Conservation (phyloP, 1,140 invertebrate species). For the Drosophila bifasciata region DNA sequence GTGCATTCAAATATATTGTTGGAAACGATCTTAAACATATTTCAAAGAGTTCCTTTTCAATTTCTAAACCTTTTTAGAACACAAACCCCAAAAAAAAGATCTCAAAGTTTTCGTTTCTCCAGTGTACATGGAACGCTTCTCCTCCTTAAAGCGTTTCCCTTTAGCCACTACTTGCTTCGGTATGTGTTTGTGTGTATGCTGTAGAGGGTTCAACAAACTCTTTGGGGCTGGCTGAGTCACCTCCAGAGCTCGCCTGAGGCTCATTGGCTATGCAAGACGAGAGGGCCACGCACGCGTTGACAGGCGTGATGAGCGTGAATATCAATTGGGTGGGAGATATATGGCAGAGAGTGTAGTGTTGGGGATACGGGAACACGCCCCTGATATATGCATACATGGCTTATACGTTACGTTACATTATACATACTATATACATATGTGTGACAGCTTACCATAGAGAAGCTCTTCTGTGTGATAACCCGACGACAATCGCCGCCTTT, state of each 20-base stretch:
- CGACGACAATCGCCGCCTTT: conserved; percentile 16
- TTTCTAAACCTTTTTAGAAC: too few species aligned
- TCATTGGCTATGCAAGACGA: conserved; percentile 74
- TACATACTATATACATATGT: too few species aligned
- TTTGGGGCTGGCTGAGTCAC: conserved; percentile 54
- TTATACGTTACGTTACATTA: too few species aligned
- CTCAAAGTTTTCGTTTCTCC: too few species aligned
- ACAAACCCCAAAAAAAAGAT: too few species aligned
- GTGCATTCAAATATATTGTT: too few species aligned
- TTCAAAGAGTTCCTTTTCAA: background rate
- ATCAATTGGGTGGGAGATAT: conserved; percentile 43
- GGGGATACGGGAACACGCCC: conserved; percentile 3
- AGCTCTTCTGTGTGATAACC: too few species aligned
- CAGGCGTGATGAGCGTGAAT: conserved; percentile 57
- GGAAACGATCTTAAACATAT: background rate
- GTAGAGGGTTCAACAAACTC: conserved; percentile 66
- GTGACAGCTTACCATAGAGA: conserved; percentile 9
- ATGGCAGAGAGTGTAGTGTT: background rate
- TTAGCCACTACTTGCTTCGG: background rate
- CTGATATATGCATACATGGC: conserved; percentile 31
- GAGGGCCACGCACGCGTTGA: conserved; percentile 69
- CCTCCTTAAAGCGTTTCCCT: too few species aligned
- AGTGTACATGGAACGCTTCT: too few species aligned
- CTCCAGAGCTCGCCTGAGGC: conserved; percentile 9
- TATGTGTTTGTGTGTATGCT: background rate